Base-by-base conservation (phyloP, 1,140 invertebrate species). In the Trinorchestia longiramus region DNA sequence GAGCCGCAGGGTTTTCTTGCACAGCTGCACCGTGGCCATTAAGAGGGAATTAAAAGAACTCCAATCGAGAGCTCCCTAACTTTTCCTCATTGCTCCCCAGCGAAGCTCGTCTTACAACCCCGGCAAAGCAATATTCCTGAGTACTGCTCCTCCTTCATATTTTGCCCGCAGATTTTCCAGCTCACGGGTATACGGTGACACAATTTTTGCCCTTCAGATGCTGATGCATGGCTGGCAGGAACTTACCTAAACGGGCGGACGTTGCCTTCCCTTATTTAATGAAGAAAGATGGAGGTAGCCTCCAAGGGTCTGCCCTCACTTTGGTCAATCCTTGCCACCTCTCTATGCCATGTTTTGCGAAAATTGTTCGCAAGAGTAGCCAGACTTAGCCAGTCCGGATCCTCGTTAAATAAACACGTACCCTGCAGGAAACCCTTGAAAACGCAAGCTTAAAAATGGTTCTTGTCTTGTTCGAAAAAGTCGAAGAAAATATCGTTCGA, bases 41-140 rank as follows among this genome's bases (percentile, higher is more conserved):
- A 77, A 77, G 1, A 77, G 62, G 15, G 62, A 41, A 90, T 90
- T 17, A 42, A 90, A 90, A 90, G 36, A 41, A 42, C 88, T 28
- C 4, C 43, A 90, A 42, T 36, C n/a, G 88, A 28, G 8, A 90
- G 43, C 4, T 11, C 11, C 41, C 36, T 28, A 43, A 90, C 41
- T 42, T 90, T 90, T 90, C 23, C 43, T 90, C 88, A 90, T 90
- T 90, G 4, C 41, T 41, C 88, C 43, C 41, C 1, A 11, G 11
- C 88, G 88, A 43, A 41, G 23, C 88, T 90, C 43, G 41, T 90
- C 88, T 42, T 90, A 90, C 36, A 90, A 28, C 8, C 88, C n/a
- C 36, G 41, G 88, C 87, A 36, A 90, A 41, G 88, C 88, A 90
- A 90, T 90, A 90, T 90, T 90, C 88, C 88, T 90, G 88, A 90